Percentiles rank a stretch among this genome's conserved stretches.
These are phyloP conservation scores for Syrphus vitripennis DNA, from an alignment of 2,888 invertebrate species.

Conservation along the genomic window DNA sequence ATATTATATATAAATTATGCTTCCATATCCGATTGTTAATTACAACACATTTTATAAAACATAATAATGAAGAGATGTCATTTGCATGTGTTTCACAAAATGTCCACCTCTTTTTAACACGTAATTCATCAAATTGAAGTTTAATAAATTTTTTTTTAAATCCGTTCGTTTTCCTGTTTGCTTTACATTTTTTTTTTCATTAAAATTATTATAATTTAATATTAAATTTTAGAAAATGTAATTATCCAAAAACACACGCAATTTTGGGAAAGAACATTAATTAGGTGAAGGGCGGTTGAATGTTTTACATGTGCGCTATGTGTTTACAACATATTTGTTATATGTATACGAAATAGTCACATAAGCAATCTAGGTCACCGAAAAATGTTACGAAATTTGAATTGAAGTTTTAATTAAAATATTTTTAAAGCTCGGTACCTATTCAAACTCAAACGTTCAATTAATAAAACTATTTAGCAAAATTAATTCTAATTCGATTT, in stretches of 20 bases:
- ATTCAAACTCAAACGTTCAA: no score
- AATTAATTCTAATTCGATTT: no score
- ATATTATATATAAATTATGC: slow-evolving; percentile 5
- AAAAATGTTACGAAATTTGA: no score
- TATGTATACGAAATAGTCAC: no score
- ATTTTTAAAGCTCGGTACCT: no score
- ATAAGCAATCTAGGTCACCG: not conserved
- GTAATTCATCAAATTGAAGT: not conserved
- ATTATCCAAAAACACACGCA: not conserved
- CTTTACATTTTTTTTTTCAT: not conserved
- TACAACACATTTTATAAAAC: slow-evolving; percentile 8
- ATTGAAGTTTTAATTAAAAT: no score
- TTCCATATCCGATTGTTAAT: slow-evolving; percentile 13
- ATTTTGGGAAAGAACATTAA: not conserved
- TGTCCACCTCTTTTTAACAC: not conserved
- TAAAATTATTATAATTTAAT: not conserved
- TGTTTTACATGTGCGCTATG: no score
- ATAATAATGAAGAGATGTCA: slow-evolving; percentile 33
- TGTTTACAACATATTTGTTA: not conserved
- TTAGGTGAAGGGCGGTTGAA: not conserved
- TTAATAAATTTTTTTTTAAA: not conserved
- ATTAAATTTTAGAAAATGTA: not conserved
- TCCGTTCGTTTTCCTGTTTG: not conserved
- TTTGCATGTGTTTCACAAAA: slow-evolving; percentile 5
- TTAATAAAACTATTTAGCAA: no score